Base-by-base conservation (phyloP, 1,140 invertebrate species). In the Eumeta japonica region DNA sequence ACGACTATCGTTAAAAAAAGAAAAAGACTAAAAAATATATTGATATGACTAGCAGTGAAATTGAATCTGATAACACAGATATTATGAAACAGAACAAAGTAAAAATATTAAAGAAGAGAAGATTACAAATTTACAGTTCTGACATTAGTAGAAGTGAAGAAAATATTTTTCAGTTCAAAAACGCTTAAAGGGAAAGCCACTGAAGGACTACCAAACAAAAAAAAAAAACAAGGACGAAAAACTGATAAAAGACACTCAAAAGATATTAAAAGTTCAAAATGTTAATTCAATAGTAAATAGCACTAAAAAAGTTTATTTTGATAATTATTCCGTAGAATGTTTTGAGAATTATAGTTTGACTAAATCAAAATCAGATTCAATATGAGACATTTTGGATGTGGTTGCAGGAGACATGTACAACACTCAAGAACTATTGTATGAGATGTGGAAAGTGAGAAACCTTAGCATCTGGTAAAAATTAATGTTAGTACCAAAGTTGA, bases 201-300 rank as follows among this genome's bases (percentile, higher is more conserved):
- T n/a, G n/a, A n/a, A n/a, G n/a, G 36, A n/a, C 15, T 37, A 16
- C 36, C 14, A 19, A 38, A 20, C 16, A 38, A 38, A 38, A 29
- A 37, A 28, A n/a, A n/a, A n/a, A n/a, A n/a, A n/a, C n/a, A n/a
- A n/a, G n/a, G n/a, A n/a, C n/a, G n/a, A n/a, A n/a, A n/a, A n/a
- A n/a, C n/a, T n/a, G n/a, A n/a, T n/a, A n/a, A n/a, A n/a, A n/a
- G n/a, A n/a, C n/a, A n/a, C n/a, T n/a, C n/a, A n/a, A n/a, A n/a
- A n/a, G n/a, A 16, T 37, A 28, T 32, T 37, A 38, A 38, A 29
- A 24, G 30, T 30, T 4, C 7, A 16, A 70, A 59, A 34, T 65
- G 50, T 35, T 48, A 50, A 46, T 37, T 50, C 18, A 50, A 54
- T 17, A 50, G 55, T 17, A 43, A 32, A 49, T 36, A 49, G n/a